phyloP scores from a whole-genome alignment of 2,888 invertebrate genomes.

The Hirtodrosophila cameraria region DNA sequence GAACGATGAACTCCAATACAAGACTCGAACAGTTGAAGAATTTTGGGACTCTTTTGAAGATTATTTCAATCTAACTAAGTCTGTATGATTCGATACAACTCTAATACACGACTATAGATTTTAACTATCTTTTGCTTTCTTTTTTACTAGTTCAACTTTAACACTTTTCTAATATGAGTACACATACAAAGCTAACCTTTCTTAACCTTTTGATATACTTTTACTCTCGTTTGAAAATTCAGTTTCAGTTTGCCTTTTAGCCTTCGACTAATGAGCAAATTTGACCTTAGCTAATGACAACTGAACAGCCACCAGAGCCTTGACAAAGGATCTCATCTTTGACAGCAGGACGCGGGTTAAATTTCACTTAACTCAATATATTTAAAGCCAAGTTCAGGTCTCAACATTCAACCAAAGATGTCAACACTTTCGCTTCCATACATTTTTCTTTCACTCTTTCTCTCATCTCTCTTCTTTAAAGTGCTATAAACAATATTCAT shows the following conservation, averaged over 20 bases:
- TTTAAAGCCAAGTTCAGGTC: slow-evolving; percentile 10
- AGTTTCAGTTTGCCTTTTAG: slow-evolving; percentile 41
- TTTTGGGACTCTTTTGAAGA: too few relatives aligned
- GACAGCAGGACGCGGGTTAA: slow-evolving; percentile 5
- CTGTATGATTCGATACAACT: too few relatives aligned
- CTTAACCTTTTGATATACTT: not conserved
- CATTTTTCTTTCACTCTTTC: not conserved
- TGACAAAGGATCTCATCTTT: slow-evolving; percentile 18
- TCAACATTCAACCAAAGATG: slow-evolving; percentile 28
- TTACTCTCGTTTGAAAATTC: slow-evolving; percentile 17
- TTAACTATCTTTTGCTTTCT: too few relatives aligned
- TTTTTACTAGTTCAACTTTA: too few relatives aligned
- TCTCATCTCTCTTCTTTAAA: not conserved
- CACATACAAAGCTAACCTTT: not conserved
- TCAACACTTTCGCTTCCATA: slow-evolving; percentile 59
- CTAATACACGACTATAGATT: too few relatives aligned
- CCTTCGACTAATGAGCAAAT: slow-evolving; percentile 61
- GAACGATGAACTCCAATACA: too few relatives aligned
- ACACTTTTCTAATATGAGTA: too few relatives aligned
- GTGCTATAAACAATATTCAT: slow-evolving; percentile 35
- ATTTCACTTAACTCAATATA: slow-evolving; percentile 23
- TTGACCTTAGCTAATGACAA: slow-evolving; percentile 79
- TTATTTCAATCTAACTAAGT: too few relatives aligned
- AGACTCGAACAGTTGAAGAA: too few relatives aligned
- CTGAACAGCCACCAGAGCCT: slow-evolving; percentile 31